Conservation (phyloP, 2,113 vertebrate species). For the Hiodon alosoides region DNA sequence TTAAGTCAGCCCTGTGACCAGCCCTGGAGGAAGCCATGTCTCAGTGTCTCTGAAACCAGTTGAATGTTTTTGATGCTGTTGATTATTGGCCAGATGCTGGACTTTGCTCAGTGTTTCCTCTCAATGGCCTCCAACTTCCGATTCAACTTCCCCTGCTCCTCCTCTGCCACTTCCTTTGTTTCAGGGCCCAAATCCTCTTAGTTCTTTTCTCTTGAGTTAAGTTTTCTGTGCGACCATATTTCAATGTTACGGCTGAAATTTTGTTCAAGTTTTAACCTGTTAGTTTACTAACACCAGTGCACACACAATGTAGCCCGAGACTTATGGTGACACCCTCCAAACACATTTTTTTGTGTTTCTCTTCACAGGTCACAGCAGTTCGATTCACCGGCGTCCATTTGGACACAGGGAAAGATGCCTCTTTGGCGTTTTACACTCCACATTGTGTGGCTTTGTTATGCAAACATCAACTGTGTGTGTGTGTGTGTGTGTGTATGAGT, state of each 20-base stretch:
- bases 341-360: neutral
- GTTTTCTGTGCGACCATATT: neutral
- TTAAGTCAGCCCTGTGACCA: neutral
- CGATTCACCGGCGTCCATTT: neutral
- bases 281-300: too few relatives aligned
- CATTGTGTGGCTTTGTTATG: conserved; percentile 41
- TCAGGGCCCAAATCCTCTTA: neutral
- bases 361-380: neutral
- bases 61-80: neutral
- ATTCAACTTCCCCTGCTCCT: conserved; percentile 17
- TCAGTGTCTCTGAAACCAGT: neutral
- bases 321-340: neutral
- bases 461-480: conserved; percentile 38
- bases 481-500: conserved; percentile 14
- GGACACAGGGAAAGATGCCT: neutral
- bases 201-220: neutral
- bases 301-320: too few relatives aligned
- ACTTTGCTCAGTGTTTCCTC: conserved; percentile 12
- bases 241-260: neutral
- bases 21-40: neutral
- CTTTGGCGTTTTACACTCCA: conserved; percentile 45
- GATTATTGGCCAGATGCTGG: neutral
- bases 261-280: too few relatives aligned
- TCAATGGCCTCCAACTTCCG: conserved; percentile 12
- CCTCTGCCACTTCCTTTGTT: conserved; percentile 16